Evolutionary conservation across 2,113 vertebrate genomes (phyloP).

Genomic region (Corapipo altera): DNA sequence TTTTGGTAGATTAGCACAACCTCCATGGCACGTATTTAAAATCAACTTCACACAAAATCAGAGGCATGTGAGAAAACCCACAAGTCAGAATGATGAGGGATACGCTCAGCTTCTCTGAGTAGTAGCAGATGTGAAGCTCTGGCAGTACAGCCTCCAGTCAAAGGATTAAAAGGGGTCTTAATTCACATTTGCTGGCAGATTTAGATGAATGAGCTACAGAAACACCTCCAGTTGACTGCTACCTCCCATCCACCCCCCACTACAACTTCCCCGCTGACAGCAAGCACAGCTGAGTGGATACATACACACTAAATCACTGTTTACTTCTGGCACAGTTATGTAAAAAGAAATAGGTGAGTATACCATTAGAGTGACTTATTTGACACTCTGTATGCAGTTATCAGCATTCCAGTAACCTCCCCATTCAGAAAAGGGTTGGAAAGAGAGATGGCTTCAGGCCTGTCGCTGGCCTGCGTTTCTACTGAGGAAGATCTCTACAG

Average conservation of each 20-base stretch:
- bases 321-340: neutral
- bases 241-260: neutral
- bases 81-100: neutral
- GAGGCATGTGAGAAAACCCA: neutral
- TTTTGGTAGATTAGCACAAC: neutral
- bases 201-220: neutral
- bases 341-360: neutral
- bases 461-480: neutral
- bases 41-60: neutral
- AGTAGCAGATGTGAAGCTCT: constrained; percentile 18
- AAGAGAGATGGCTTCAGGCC: neutral
- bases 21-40: neutral
- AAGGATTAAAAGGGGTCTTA: constrained; percentile 5
- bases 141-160: neutral
- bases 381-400: neutral
- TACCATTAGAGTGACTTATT: neutral
- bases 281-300: neutral
- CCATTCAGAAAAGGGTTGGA: neutral
- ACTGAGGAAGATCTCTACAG: neutral
- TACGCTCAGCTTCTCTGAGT: neutral
- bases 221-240: neutral
- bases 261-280: neutral
- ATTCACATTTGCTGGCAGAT: constrained; percentile 2
- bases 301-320: neutral
- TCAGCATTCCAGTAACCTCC: neutral